Evolutionary conservation across 2,888 invertebrate species (phyloP), one percentile per base, ranked within the genome.

Genomic region (Drosophila birchii): DNA sequence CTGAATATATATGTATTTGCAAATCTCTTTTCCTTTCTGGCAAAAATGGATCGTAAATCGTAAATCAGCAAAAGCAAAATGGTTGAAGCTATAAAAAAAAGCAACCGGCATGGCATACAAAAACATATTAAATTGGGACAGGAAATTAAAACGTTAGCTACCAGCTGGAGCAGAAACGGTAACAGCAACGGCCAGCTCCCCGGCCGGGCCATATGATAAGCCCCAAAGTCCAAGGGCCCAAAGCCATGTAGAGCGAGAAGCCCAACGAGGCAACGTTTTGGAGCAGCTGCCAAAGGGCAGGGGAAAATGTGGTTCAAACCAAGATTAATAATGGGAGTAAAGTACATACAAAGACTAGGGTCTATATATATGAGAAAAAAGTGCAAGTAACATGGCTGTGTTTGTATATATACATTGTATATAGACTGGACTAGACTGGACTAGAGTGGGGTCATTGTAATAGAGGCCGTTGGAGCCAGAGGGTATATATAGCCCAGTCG

Each of bases 101-200:
- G n/a, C n/a, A 45, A 45, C 60, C 20, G 38, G 68, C 53, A 41
- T 16, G 44, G 26, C 34, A 54, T 57, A 57, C 36, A 56, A 67
- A 53, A 53, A 44, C 57, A 56, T 45, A 68, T 36, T 51, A 72
- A 78, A 78, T 68, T 75, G 72, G 59, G 81, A 62, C 76, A 84
- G 84, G 80, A 83, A 80, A 80, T 78, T 78, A 61, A 80, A 79
- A 67, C 62, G 58, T 73, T 79, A 73, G 73, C 55, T 14, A 45
- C 63, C 74, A 72, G 74, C 54, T 73, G 72, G 63, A 73, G 72
- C 74, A 62, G 74, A 57, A 73, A 72, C 56, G 56, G 63, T 41
- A 72, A 57, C 47, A 72, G 47, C 39, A 72, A 72, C 73, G 72
- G 71, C 20, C 14, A 57, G 45, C 61, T 29, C 62, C n/a, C 20